Base-by-base conservation (phyloP, 2,888 invertebrate genomes). In the Agapetus fuscipes region DNA sequence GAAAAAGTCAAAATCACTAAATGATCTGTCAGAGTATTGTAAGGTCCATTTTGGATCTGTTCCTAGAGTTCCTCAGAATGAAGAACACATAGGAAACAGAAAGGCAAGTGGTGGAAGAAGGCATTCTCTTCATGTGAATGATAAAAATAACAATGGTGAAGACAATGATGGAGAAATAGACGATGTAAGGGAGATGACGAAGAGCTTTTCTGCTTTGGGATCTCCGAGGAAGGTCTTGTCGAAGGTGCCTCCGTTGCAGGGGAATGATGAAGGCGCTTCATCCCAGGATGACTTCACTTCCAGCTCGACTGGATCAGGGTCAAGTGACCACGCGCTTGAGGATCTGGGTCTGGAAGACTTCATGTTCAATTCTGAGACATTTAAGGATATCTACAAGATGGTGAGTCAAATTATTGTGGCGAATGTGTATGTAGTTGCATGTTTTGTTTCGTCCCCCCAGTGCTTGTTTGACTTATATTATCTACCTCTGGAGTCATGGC, bases 321-420 rank as follows among this genome's bases (percentile, higher is more conserved):
- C 53, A 12, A 53, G 53, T 26, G 42, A 46, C 43, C 45, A 46
- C 28, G 38, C 46, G 4, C 12, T 39, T 9, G 39, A 43, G 5
- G 48, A 48, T 12, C 41, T 41, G 25, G 56, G 56, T 24, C 80
- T 80, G 78, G 79, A 81, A 51, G 76, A 76, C 24, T 55, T 78
- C 26, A 72, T 68, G 5, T 60, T 79, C 17, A 74, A 77, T 33
- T 65, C 66, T 41, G 70, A 75, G 41, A 71, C 78, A 3, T 56
- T 78, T 13, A 69, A 75, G 49, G 78, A 83, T 53, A 64, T 83
- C 31, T 78, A 79, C 51, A 80, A 80, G 46, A 80, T 78, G 70
- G 83, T 83, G 60, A 67, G 67, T 56, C n/a, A n/a, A n/a, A n/a
- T n/a, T n/a, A n/a, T n/a, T n/a, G n/a, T n/a, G n/a, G n/a, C n/a